phyloP scores from a whole-genome alignment of 1,140 invertebrate genomes.

The Macrobrachium nipponense region DNA sequence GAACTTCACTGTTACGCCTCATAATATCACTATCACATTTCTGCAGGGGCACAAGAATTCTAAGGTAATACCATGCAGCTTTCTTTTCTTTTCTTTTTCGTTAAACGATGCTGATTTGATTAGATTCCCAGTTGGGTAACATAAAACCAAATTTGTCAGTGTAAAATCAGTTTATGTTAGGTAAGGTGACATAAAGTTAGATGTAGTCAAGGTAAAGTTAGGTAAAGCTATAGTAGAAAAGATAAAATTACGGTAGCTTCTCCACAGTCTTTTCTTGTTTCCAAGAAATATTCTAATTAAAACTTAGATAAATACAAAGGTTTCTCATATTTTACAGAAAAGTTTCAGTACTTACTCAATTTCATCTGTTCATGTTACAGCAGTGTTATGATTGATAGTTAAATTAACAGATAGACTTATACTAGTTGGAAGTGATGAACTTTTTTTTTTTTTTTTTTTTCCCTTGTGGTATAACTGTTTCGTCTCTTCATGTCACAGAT shows the following conservation, averaged over 20 bases:
- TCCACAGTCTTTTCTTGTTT: no score
- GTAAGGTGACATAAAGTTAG: not conserved
- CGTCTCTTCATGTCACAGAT: slow-evolving; percentile 1
- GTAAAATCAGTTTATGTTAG: not conserved
- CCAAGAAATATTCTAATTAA: no score
- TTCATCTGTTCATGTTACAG: no score
- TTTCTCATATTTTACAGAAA: not conserved
- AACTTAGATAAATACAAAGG: no score
- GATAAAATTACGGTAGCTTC: not conserved
- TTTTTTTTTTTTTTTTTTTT: no score
- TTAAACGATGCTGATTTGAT: no score
- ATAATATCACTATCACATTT: slow-evolving; percentile 9
- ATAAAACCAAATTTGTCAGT: no score
- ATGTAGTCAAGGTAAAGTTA: no score
- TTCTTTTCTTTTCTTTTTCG: no score
- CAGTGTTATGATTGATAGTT: not conserved
- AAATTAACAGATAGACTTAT: not conserved
- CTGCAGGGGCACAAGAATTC: not conserved
- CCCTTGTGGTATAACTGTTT: not conserved
- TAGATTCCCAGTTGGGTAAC: no score
- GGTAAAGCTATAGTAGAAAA: not conserved
- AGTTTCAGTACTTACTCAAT: no score
- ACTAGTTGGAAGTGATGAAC: no score
- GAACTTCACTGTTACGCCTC: slow-evolving; percentile 45
- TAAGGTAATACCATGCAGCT: slow-evolving; percentile 23